Percentiles rank a stretch among this genome's conserved stretches.
Evolutionary conservation across 2,888 invertebrate genomes (phyloP).

Genomic region (Tachina fera): DNA sequence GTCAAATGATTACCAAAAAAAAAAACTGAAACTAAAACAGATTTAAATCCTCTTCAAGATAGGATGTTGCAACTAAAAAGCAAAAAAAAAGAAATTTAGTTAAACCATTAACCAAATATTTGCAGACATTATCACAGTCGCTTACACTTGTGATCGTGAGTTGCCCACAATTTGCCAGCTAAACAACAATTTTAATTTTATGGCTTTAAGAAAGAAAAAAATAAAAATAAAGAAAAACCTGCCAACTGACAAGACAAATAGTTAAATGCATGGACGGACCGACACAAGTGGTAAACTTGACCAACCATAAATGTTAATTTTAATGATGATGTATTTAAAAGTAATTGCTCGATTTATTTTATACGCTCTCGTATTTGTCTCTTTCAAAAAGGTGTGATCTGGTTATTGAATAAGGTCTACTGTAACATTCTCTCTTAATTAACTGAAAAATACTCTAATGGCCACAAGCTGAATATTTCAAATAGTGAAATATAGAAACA

Average conservation of each 20-base stretch:
- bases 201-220: conserved; percentile 18
- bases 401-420: conserved; percentile 66
- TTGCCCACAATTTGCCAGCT: conserved; percentile 46
- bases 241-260: neutral
- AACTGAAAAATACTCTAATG: conserved; percentile 46
- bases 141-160: conserved; percentile 14
- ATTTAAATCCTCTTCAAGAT: conserved; percentile 51
- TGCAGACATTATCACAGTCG: conserved; percentile 19
- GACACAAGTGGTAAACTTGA: conserved; percentile 53
- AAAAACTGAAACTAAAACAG: neutral
- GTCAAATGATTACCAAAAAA: neutral
- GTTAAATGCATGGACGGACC: neutral
- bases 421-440: conserved; percentile 57
- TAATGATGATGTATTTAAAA: conserved; percentile 65
- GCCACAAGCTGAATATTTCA: conserved; percentile 65
- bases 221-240: neutral
- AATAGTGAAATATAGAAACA: neutral
- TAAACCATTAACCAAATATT: conserved; percentile 21
- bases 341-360: conserved; percentile 32
- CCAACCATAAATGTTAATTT: conserved; percentile 71
- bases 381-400: conserved; percentile 66
- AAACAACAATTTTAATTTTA: conserved; percentile 32
- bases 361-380: conserved; percentile 21
- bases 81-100: conserved; percentile 37
- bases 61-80: neutral